phyloP scores from a whole-genome alignment of 2,797 vertebrate genomes.

The Poeciliopsis paucimaculata region DNA sequence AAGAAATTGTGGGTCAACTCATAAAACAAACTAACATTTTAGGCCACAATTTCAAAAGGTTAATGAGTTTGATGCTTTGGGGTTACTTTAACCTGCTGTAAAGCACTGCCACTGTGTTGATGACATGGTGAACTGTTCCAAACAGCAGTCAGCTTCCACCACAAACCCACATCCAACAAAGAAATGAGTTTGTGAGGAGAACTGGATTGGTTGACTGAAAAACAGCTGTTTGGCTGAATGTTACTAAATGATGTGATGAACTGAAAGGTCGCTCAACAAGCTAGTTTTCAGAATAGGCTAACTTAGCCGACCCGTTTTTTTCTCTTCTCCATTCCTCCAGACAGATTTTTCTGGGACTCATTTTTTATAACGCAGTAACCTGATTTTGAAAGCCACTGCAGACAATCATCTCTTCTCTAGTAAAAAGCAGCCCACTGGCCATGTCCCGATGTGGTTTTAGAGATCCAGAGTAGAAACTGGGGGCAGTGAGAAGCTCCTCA shows the following conservation, averaged over 20 bases:
- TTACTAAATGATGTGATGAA: not conserved
- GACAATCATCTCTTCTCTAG: not conserved
- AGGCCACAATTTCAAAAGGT: not conserved
- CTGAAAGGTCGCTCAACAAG: not conserved
- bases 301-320: not conserved
- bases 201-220: not conserved
- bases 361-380: not conserved
- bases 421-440: conserved; percentile 1
- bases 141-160: not conserved
- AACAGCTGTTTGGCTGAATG: not conserved
- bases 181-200: not conserved
- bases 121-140: not conserved
- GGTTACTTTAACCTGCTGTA: not conserved
- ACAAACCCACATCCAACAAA: not conserved
- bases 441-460: not conserved
- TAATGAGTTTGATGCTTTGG: not conserved
- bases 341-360: not conserved
- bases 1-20: no score
- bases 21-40: not conserved
- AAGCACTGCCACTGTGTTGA: not conserved
- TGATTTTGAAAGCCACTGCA: not conserved
- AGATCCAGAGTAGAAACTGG: not conserved
- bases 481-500: not conserved
- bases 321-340: not conserved
- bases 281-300: not conserved